Evolutionary conservation across 2,888 invertebrate genomes (phyloP).

Genomic region (Mechanitis messenoides): DNA sequence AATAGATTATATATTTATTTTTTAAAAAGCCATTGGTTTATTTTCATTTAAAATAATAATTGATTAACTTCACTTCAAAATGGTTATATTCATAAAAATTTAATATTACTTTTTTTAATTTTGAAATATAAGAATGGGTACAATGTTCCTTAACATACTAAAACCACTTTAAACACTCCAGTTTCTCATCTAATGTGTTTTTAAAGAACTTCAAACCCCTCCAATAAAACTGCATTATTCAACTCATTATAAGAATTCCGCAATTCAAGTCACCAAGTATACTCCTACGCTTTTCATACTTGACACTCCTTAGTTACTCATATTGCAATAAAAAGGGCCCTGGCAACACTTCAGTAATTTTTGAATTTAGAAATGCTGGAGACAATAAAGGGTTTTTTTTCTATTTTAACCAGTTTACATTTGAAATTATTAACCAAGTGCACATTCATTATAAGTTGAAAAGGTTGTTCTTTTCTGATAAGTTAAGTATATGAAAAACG

Average conservation of each 20-base stretch:
- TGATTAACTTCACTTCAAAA: too few relatives aligned
- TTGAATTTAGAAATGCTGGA: constrained; percentile 12
- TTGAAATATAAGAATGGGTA: background rate
- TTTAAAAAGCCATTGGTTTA: too few relatives aligned
- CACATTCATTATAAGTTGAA: constrained; percentile 16
- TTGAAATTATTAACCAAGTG: constrained; percentile 18
- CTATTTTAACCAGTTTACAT: constrained; percentile 16
- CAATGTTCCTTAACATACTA: background rate
- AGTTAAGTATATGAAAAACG: background rate
- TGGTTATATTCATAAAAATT: too few relatives aligned
- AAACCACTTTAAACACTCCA: constrained; percentile 6
- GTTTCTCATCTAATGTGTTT: constrained; percentile 23
- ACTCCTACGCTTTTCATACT: constrained; percentile 9
- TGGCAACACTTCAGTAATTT: constrained; percentile 19
- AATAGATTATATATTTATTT: too few relatives aligned
- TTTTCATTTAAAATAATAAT: background rate
- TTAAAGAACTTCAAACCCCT: constrained; percentile 22
- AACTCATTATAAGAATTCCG: constrained; percentile 25
- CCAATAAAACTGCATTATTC: constrained; percentile 24
- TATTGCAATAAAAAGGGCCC: constrained; percentile 22
- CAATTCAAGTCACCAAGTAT: constrained; percentile 19
- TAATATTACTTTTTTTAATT: too few relatives aligned
- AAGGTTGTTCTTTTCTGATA: constrained; percentile 13
- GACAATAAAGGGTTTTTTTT: constrained; percentile 14
- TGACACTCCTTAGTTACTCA: constrained; percentile 21